Conservation (phyloP, 2,797 vertebrate genomes). For the Leucoraja ocellata region DNA sequence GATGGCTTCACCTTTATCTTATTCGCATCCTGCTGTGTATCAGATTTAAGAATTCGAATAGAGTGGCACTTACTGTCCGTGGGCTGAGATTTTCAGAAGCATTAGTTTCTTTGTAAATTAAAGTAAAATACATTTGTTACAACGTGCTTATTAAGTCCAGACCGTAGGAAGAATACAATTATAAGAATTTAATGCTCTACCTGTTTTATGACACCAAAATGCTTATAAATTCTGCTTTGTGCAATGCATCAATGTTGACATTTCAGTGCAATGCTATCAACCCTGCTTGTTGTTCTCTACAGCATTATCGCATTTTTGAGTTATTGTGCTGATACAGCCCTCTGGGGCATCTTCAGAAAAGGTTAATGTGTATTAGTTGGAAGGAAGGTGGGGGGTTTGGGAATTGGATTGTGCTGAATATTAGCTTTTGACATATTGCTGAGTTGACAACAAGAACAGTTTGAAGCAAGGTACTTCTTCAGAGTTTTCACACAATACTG, state of each 20-base stretch:
- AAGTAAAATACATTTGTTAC: not conserved
- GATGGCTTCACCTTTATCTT: not conserved
- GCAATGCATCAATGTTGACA: not conserved
- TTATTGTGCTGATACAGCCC: not conserved
- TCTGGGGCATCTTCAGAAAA: conserved; percentile 16
- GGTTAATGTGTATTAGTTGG: not conserved
- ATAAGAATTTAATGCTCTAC: not conserved
- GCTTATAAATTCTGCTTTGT: not conserved
- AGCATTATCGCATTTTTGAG: conserved; percentile 6
- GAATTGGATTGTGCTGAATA: not conserved
- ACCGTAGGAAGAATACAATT: not conserved
- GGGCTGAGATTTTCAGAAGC: not conserved
- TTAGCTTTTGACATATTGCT: not conserved
- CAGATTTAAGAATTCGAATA: not conserved
- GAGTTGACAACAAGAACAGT: not conserved
- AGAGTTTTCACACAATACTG: not conserved
- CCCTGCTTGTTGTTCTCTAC: not conserved
- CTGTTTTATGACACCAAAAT: not conserved
- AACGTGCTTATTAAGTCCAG: not conserved
- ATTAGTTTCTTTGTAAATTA: not conserved
- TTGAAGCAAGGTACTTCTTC: not conserved
- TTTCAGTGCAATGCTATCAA: not conserved
- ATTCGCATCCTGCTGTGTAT: not conserved
- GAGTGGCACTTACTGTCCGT: not conserved
- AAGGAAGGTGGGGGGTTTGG: not conserved